Conservation (phyloP, 2,797 vertebrate species). For the Adelosebastes latens region DNA sequence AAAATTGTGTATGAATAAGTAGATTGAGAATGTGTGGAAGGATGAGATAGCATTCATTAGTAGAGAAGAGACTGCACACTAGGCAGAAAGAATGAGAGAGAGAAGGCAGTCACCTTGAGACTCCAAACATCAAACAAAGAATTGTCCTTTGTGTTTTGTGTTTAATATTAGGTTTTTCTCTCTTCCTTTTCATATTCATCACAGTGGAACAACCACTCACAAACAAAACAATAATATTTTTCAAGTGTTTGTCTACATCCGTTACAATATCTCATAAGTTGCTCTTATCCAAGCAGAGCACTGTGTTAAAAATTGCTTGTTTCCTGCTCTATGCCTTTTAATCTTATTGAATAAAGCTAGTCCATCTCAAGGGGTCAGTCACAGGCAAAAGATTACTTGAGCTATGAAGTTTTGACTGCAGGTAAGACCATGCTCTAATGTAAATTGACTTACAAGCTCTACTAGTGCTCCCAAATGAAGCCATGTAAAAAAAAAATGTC, state of each 20-base stretch:
- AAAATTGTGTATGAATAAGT: background rate
- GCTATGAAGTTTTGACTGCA: background rate
- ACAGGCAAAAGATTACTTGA: background rate
- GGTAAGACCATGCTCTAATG: background rate
- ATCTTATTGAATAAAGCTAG: background rate
- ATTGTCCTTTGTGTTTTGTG: background rate
- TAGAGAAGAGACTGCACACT: conserved; percentile 8
- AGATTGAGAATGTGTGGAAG: background rate
- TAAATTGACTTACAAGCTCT: background rate
- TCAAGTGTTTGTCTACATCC: background rate
- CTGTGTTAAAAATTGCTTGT: background rate
- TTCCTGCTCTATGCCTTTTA: background rate
- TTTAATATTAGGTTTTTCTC: conserved; percentile 5
- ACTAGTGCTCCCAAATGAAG: background rate
- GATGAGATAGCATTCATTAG: conserved; percentile 11
- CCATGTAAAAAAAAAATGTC: background rate
- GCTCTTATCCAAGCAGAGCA: background rate
- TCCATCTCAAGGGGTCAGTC: background rate
- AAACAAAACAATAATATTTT: background rate
- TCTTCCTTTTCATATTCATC: conserved; percentile 6
- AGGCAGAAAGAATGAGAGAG: background rate
- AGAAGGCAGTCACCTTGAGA: conserved; percentile 13
- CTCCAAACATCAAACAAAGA: background rate
- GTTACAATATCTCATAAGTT: background rate
- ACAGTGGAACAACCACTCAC: background rate